phyloP scores from a whole-genome alignment of 2,113 vertebrate species.

The Aythya baeri region DNA sequence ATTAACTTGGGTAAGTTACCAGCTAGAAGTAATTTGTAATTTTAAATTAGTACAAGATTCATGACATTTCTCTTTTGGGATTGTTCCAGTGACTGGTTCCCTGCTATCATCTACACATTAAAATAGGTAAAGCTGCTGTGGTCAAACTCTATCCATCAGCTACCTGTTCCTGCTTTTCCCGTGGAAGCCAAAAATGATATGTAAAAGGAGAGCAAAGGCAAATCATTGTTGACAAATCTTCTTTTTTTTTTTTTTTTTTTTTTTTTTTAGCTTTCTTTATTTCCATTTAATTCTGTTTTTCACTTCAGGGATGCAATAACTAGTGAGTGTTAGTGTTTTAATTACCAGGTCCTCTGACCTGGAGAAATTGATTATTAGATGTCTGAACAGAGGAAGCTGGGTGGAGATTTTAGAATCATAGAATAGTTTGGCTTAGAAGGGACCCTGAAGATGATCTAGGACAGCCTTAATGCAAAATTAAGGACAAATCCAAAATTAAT shows the following conservation, averaged over 20 bases:
- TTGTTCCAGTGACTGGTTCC: conserved; percentile 15
- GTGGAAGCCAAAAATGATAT: not conserved
- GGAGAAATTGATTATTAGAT: not conserved
- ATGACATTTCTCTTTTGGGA: conserved; percentile 47
- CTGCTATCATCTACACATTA: not conserved
- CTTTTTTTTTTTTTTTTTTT: no score
- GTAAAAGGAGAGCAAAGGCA: not conserved
- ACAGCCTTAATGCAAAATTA: no score
- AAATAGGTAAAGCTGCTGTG: conserved; percentile 3
- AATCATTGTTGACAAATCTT: not conserved
- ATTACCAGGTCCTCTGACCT: not conserved
- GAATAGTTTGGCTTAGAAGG: no score
- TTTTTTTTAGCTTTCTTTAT: not conserved
- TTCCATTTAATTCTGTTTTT: not conserved
- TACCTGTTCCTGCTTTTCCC: not conserved
- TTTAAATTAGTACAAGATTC: conserved; percentile 55
- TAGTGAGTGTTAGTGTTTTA: not conserved
- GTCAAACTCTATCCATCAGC: not conserved
- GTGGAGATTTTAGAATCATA: not conserved
- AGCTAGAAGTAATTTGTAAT: conserved; percentile 38
- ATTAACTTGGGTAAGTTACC: conserved; percentile 20
- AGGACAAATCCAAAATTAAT: no score
- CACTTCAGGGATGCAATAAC: not conserved
- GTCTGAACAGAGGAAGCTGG: not conserved
- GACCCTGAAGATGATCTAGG: no score